A percentile compares a stretch with the other conserved stretches of the same genome.
Conservation (phyloP, 2,113 vertebrate species). For the Condylura cristata region DNA sequence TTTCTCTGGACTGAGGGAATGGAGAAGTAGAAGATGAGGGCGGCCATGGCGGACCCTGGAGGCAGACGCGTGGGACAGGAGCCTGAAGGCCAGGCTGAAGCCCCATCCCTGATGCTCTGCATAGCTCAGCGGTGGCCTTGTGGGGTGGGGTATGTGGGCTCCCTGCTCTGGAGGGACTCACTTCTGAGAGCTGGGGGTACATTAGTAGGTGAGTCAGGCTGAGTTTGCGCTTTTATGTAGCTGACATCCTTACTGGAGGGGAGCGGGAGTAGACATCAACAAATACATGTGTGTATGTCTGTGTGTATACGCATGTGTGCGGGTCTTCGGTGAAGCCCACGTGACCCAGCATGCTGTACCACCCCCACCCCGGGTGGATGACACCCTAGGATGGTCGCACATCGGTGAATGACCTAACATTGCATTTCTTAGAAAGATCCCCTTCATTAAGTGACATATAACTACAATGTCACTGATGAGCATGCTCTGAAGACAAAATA, state of each 20-base stretch:
- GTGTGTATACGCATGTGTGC: too few species aligned
- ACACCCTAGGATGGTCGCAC: too few species aligned
- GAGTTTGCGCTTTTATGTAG: background rate
- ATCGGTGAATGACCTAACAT: too few species aligned
- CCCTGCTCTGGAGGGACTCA: fast-evolving
- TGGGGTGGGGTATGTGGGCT: too few species aligned
- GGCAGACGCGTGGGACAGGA: background rate
- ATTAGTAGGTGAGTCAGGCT: too few species aligned
- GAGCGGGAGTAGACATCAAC: background rate
- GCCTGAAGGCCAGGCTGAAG: background rate
- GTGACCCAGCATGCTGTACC: too few species aligned
- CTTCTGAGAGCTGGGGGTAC: background rate
- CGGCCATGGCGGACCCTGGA: background rate
- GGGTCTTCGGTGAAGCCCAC: too few species aligned
- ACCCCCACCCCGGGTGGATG: too few species aligned
- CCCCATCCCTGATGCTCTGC: fast-evolving
- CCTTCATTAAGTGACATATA: too few species aligned
- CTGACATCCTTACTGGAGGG: background rate
- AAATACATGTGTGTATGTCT: background rate
- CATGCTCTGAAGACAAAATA: background rate
- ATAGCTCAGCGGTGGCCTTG: fast-evolving
- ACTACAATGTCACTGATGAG: background rate
- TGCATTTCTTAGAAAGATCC: too few species aligned
- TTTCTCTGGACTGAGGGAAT: slow-evolving; percentile 31
- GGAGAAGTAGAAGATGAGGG: background rate